A percentile compares a stretch with the other conserved stretches of the same genome.
phyloP scores from a whole-genome alignment of 2,797 vertebrate species.

The Sebastes iracundus region DNA sequence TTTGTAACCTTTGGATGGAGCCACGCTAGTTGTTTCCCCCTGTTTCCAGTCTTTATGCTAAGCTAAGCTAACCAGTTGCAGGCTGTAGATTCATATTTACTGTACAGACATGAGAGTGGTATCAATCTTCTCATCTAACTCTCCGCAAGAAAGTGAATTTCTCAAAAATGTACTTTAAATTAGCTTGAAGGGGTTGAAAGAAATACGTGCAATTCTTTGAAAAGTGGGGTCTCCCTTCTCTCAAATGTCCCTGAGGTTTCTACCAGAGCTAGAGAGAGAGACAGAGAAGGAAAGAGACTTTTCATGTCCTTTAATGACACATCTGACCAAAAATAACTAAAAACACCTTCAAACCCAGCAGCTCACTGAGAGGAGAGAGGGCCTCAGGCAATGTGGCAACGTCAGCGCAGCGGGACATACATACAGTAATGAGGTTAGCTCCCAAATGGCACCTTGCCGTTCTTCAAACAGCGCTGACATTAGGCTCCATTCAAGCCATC shows the following conservation, averaged over 20 bases:
- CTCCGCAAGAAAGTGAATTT: not conserved
- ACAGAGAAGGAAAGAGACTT: conserved; percentile 25
- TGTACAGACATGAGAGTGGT: not conserved
- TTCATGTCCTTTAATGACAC: conserved; percentile 51
- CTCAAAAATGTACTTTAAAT: not conserved
- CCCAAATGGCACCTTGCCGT: conserved; percentile 10
- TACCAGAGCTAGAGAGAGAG: not conserved
- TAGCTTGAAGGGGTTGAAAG: not conserved
- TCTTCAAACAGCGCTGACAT: conserved; percentile 14
- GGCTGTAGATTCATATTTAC: too few species aligned
- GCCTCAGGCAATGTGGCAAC: conserved; percentile 27
- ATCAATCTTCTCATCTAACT: not conserved
- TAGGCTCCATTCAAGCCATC: conserved; percentile 25
- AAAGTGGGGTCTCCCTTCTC: not conserved
- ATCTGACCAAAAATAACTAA: conserved; percentile 54
- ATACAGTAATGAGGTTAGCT: conserved; percentile 60
- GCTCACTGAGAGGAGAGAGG: conserved; percentile 11
- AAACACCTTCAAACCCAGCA: conserved; percentile 40
- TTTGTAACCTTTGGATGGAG: not conserved
- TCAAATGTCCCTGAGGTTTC: not conserved
- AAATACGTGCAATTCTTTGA: not conserved
- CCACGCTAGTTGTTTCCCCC: too few species aligned
- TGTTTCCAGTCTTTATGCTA: too few species aligned
- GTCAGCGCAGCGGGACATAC: conserved; percentile 41
- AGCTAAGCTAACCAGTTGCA: too few species aligned